phyloP scores from a whole-genome alignment of 2,888 invertebrate species.

The Ophonus ardosiacus region DNA sequence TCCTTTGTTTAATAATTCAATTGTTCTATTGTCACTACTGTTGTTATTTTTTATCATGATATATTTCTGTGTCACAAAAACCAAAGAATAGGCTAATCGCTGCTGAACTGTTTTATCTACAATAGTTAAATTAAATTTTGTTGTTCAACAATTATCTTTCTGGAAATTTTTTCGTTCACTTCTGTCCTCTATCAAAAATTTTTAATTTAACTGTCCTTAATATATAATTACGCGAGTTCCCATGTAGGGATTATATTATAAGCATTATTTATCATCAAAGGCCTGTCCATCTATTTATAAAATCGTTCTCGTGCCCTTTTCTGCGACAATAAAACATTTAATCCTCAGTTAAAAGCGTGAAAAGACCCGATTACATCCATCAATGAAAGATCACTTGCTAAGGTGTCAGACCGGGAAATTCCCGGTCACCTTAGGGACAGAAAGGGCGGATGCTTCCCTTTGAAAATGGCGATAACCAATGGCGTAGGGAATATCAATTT shows the following conservation, averaged over 20 bases:
- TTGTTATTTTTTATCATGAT: constrained; percentile 29
- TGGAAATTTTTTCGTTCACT: too few relatives aligned
- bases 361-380: background rate
- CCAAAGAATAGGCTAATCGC: constrained; percentile 13
- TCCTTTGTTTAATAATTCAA: constrained; percentile 32
- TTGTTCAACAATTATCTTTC: background rate
- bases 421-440: background rate
- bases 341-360: background rate
- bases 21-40: constrained; percentile 32
- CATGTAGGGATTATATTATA: background rate
- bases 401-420: background rate
- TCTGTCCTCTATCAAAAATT: too few relatives aligned
- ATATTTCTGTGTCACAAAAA: background rate
- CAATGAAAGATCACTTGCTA: background rate
- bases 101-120: background rate
- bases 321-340: background rate
- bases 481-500: background rate
- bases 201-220: too few relatives aligned
- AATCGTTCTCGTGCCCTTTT: background rate
- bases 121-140: background rate
- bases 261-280: background rate
- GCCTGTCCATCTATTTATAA: background rate
- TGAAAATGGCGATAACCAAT: background rate
- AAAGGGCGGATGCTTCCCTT: background rate
- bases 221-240: background rate